phyloP scores from a whole-genome alignment of 2,888 invertebrate genomes.

The Mimumesa dahlbomi region DNA sequence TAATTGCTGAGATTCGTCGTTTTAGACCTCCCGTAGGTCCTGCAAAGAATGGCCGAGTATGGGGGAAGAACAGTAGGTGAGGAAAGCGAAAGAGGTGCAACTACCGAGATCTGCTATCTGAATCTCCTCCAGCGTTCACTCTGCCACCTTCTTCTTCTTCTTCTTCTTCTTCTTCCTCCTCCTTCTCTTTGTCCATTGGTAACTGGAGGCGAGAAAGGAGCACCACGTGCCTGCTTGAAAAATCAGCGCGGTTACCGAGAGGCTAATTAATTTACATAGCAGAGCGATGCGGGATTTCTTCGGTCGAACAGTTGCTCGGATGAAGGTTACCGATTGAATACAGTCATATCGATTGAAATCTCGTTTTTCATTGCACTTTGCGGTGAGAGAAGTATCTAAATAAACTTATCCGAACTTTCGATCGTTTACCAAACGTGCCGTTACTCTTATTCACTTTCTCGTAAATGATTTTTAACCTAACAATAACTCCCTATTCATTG shows the following conservation, averaged over 20 bases:
- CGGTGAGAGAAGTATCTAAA: no score
- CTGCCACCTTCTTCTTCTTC: conserved; percentile 25
- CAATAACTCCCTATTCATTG: no score
- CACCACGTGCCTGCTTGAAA: conserved; percentile 68
- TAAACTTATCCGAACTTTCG: no score
- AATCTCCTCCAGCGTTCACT: conserved; percentile 47
- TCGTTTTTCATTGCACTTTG: neutral
- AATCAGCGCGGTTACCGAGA: conserved; percentile 71
- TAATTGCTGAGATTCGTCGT: conserved; percentile 72
- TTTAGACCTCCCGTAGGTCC: conserved; percentile 56
- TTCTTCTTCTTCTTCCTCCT: conserved; percentile 35
- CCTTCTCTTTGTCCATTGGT: conserved; percentile 22
- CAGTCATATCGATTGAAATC: neutral
- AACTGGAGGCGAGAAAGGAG: conserved; percentile 56
- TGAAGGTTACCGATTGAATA: conserved; percentile 19
- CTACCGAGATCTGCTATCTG: conserved; percentile 69
- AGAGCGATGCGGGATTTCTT: conserved; percentile 50
- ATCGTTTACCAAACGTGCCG: no score
- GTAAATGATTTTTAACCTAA: no score
- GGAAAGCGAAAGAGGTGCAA: conserved; percentile 54
- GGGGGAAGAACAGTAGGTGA: conserved; percentile 38
- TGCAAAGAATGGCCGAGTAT: conserved; percentile 44
- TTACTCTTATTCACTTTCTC: no score
- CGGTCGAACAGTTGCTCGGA: conserved; percentile 25
- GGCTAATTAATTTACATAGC: conserved; percentile 78